Percentiles rank a stretch among this genome's conserved stretches.
Conservation (phyloP, 2,113 vertebrate genomes). For the Anoura caudifer region DNA sequence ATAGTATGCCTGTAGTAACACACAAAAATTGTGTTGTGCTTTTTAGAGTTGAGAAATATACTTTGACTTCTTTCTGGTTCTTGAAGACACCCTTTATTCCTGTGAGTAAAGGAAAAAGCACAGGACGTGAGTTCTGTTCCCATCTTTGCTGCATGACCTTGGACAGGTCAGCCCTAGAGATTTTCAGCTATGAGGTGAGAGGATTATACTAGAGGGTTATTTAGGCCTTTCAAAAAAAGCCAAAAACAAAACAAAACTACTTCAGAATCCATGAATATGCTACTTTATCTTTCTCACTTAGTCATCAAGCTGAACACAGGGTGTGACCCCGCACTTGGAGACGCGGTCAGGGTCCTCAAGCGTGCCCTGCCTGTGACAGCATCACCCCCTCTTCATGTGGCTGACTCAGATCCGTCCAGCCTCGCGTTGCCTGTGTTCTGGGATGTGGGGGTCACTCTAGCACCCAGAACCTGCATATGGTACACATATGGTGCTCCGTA, state of each 20-base stretch:
- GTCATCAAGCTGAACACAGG: background rate
- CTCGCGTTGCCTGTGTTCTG: background rate
- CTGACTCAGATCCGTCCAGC: background rate
- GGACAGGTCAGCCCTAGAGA: background rate
- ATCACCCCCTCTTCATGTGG: background rate
- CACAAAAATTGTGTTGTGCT: background rate
- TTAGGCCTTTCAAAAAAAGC: background rate
- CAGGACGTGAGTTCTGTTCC: background rate
- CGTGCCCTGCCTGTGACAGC: fast-evolving
- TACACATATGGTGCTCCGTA: background rate
- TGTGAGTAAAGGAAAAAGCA: background rate
- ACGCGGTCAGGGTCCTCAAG: background rate
- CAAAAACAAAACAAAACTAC: background rate
- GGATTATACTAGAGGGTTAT: background rate
- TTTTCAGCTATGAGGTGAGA: background rate
- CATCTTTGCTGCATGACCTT: background rate
- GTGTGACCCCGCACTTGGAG: background rate
- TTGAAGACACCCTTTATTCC: background rate
- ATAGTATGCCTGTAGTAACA: slow-evolving; percentile 15
- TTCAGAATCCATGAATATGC: background rate
- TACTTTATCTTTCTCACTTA: background rate
- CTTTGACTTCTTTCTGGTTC: background rate
- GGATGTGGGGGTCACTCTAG: background rate
- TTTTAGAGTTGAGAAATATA: slow-evolving; percentile 19
- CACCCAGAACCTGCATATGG: background rate